A percentile compares a stretch with the other conserved stretches of the same genome.
These are phyloP conservation scores for Caenorhabditis zanzibari DNA, from an alignment of 2,888 invertebrate species.

Conservation along the genomic window DNA sequence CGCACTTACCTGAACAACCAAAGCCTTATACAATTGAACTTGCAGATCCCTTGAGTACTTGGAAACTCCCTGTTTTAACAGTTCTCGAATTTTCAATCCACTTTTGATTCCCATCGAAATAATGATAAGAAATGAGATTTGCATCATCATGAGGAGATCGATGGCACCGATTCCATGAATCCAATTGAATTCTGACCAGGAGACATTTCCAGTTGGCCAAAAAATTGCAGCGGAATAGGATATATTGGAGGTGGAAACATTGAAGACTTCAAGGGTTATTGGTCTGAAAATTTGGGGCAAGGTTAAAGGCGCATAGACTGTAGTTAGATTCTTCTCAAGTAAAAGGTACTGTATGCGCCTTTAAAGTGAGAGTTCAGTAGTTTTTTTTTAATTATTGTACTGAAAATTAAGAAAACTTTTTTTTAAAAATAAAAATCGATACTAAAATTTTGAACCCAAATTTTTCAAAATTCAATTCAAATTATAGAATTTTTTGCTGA, in stretches of 20 bases:
- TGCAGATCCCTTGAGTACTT: conserved; percentile 18
- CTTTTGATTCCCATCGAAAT: not conserved
- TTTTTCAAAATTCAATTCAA: too few species aligned
- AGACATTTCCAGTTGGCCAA: not conserved
- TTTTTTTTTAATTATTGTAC: too few species aligned
- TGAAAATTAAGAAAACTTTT: too few species aligned
- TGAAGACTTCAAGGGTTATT: not conserved
- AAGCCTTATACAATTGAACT: conserved; percentile 15
- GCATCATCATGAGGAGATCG: not conserved
- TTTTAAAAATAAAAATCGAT: too few species aligned
- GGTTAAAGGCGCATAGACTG: too few species aligned
- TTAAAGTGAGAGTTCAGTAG: too few species aligned
- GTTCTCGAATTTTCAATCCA: not conserved
- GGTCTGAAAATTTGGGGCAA: not conserved
- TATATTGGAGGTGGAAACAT: not conserved
- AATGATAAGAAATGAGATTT: conserved; percentile 7
- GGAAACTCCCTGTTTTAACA: conserved; percentile 20
- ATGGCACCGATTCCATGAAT: not conserved
- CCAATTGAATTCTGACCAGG: not conserved
- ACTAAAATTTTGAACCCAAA: too few species aligned
- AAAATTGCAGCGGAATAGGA: not conserved
- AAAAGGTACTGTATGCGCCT: too few species aligned
- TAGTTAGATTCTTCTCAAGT: too few species aligned
- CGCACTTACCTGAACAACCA: conserved; percentile 29
- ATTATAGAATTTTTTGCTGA: too few species aligned